Percentiles rank a stretch among this genome's conserved stretches.
Conservation (phyloP, 2,113 vertebrate species). For the Indicator maculatus region DNA sequence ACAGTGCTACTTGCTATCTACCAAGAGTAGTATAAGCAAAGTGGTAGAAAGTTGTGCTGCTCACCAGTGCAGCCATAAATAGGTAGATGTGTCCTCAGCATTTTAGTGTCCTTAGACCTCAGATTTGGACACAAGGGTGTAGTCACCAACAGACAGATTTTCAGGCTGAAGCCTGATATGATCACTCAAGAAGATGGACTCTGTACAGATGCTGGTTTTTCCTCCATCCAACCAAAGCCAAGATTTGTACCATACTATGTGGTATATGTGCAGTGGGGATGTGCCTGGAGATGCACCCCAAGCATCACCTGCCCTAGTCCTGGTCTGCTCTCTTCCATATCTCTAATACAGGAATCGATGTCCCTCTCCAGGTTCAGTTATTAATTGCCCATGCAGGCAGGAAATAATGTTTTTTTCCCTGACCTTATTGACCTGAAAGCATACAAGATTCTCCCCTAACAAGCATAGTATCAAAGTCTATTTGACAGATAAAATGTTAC, state of each 20-base stretch:
- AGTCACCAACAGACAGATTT: not conserved
- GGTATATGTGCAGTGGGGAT: no score
- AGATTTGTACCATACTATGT: not conserved
- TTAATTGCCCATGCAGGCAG: not conserved
- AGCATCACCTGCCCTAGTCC: accelerated
- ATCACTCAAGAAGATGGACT: not conserved
- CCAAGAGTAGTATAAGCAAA: not conserved
- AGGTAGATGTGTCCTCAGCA: not conserved
- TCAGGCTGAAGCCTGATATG: not conserved
- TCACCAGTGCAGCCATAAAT: not conserved
- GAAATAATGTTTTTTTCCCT: not conserved
- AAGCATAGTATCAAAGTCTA: not conserved
- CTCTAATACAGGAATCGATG: not conserved
- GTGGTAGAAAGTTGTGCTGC: not conserved
- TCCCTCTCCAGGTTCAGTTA: not conserved
- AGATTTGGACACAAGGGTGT: not conserved
- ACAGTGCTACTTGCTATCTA: not conserved
- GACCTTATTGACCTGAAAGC: not conserved
- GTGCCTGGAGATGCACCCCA: not conserved
- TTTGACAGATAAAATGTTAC: not conserved
- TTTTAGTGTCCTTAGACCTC: not conserved
- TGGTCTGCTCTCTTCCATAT: not conserved
- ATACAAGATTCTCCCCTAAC: not conserved
- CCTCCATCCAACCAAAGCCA: not conserved
- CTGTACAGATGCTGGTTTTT: not conserved